Evolutionary conservation across 2,888 invertebrate genomes (phyloP), one percentile per base, ranked within the genome.

Genomic region (Drosophila meridionalis): DNA sequence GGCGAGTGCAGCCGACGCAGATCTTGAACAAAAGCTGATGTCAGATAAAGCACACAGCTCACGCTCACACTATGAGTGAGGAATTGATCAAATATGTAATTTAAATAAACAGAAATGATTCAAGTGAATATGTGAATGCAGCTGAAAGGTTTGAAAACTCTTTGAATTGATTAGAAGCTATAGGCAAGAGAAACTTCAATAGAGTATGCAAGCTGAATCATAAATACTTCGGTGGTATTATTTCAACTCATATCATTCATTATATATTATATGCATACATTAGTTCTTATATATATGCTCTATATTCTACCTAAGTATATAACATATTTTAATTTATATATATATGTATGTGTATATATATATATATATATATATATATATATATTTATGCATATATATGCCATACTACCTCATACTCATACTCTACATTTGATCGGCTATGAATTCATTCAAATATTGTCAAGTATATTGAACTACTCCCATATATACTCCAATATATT

Each of bases 381-480:
- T 20, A 20, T 20, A 20, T 20, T 20, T 20, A 20, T 20, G 20
- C 20, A 20, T 1, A 20, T 20, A 20, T 20, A 20, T 20, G 20
- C 20, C 20, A 20, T 20, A 20, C 20, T 20, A 20, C 20, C 20
- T 20, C 20, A 20, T 20, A 20, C 20, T 20, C 20, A 20, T 38
- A 4, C 11, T 38, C 38, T 3, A 40, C 5, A 40, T 14, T 14
- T n/a, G 64, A 40, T 64, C 42, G 0, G 8, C 9, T 34, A 9
- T 67, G 69, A 68, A 57, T 57, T 34, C 26, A 34, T 28, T 40
- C 42, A 14, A 55, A 48, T 36, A 20, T 20, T 20, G 20, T 20
- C 20, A 20, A 20, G 20, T 20, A 20, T 20, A 20, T 20, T 20
- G 20, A 20, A 20, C 20, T 20, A 20, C 20, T 20, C 20, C 20